Base-by-base conservation (phyloP, 2,888 invertebrate genomes). In the Plutella xylostella region DNA sequence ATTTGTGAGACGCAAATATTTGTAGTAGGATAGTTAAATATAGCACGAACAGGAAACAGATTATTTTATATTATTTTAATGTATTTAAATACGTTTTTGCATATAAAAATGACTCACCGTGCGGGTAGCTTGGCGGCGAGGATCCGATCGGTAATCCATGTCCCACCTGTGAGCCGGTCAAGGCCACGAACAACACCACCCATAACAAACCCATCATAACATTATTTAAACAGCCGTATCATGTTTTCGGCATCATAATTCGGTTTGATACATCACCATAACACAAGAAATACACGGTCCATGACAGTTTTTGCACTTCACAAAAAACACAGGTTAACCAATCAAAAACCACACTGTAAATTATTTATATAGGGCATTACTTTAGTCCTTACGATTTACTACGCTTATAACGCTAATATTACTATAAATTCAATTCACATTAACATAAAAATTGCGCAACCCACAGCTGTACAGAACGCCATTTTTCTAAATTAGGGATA, bases 371-470 rank as follows among this genome's bases (percentile, higher is more conserved):
- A 52, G 53, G 67, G 60, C 72, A 72, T 73, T 62, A 62, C 62
- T 57, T 55, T 57, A 55, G 54, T 62, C 52, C 55, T 50, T 55
- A 61, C 55, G 61, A 65, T 61, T 68, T 67, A 55, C 58, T 68
- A 58, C 60, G 65, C 66, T 65, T 64, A 60, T 60, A 69, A 61
- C 57, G 63, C 65, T 57, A 57, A 61, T 65, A 67, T 68, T 56
- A 55, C 60, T 65, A 56, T 63, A 66, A 65, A 70, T 72, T 76
- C 71, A 61, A 64, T 68, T 68, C 68, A 73, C 70, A 77, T 79
- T 80, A 80, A 80, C 72, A 74, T 73, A 67, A 70, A 80, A 82
- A 82, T 83, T 83, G 83, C 83, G 83, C 83, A 83, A 82, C 76
- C 78, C 69, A 71, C 80, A 82, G 78, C 80, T 82, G 79, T 77